Evolutionary conservation across 64 coral and sea anemone species (phyloP).

Genomic region (Pocillopora damicornis): DNA sequence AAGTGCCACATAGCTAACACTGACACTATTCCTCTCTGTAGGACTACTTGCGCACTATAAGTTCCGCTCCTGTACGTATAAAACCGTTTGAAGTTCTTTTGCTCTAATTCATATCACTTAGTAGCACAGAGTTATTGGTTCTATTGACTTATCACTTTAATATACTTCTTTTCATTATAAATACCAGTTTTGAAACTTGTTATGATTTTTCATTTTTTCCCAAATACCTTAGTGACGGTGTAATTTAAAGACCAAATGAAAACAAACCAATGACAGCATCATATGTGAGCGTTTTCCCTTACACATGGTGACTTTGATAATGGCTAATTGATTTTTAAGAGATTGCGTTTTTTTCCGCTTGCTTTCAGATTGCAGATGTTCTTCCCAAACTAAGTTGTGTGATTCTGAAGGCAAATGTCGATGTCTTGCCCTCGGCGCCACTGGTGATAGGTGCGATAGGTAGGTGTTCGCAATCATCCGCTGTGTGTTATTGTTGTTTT

Average conservation of each 20-base stretch:
- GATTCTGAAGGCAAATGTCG: constrained; percentile 37
- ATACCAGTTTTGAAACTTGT: background rate
- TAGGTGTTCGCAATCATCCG: background rate
- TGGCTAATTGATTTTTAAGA: background rate
- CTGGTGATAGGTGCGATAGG: constrained; percentile 39
- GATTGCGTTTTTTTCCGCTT: background rate
- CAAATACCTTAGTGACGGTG: too few species aligned
- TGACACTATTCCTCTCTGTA: too few species aligned
- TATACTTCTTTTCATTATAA: too few species aligned
- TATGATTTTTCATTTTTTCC: background rate
- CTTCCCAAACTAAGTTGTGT: constrained; percentile 39
- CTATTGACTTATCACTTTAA: too few species aligned
- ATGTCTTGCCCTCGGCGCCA: constrained; percentile 44
- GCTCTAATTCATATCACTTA: too few species aligned
- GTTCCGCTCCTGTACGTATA: too few species aligned
- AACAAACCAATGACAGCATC: too few species aligned
- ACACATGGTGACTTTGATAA: background rate
- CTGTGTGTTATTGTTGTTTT: background rate
- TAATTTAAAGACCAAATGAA: too few species aligned
- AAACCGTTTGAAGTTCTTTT: too few species aligned
- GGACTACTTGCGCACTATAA: too few species aligned
- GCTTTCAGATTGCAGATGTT: constrained; percentile 52
- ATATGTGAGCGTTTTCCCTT: background rate
- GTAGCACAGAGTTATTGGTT: too few species aligned
- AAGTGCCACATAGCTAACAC: too few species aligned